A percentile compares a stretch with the other conserved stretches of the same genome.
Conservation (phyloP, 2,113 vertebrate genomes). For the Odobenus rosmarus region DNA sequence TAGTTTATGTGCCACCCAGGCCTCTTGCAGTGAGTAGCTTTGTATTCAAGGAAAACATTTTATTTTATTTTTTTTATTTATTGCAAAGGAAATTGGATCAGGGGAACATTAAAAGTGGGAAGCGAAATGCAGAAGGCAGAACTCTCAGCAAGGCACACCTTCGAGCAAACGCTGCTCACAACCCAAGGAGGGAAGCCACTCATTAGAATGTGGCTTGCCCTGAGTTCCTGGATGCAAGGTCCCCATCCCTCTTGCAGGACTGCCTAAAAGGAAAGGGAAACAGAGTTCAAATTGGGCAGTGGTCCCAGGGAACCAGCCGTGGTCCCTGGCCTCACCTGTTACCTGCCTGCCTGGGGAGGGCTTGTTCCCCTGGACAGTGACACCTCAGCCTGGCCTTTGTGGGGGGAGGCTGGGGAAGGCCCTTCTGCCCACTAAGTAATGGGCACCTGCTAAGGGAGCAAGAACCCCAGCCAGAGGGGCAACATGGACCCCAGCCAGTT, state of each 20-base stretch:
- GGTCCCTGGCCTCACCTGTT: neutral
- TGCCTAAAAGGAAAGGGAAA: neutral
- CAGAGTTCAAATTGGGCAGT: neutral
- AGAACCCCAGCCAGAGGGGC: neutral
- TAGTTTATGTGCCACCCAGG: neutral
- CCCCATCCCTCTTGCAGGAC: neutral
- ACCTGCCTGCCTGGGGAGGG: neutral
- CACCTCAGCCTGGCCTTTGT: neutral
- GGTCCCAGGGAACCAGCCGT: neutral
- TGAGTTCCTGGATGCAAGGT: neutral
- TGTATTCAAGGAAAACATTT: constrained; percentile 19
- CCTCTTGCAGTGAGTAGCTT: constrained; percentile 38
- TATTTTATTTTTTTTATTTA: constrained; percentile 65
- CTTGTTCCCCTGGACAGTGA: neutral
- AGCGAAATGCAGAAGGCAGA: neutral
- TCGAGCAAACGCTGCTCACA: neutral
- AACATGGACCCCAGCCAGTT: neutral
- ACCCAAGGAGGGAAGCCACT: neutral
- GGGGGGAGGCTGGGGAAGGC: neutral
- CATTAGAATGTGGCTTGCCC: neutral
- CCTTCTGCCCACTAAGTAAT: neutral
- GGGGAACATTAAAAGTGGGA: constrained; percentile 51
- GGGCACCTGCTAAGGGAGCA: no score
- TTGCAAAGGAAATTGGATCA: constrained; percentile 32
- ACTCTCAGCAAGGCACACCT: constrained; percentile 37